Evolutionary conservation across 2,888 invertebrate species (phyloP), one percentile per base, ranked within the genome.

Genomic region (Scrobipalpa costella): DNA sequence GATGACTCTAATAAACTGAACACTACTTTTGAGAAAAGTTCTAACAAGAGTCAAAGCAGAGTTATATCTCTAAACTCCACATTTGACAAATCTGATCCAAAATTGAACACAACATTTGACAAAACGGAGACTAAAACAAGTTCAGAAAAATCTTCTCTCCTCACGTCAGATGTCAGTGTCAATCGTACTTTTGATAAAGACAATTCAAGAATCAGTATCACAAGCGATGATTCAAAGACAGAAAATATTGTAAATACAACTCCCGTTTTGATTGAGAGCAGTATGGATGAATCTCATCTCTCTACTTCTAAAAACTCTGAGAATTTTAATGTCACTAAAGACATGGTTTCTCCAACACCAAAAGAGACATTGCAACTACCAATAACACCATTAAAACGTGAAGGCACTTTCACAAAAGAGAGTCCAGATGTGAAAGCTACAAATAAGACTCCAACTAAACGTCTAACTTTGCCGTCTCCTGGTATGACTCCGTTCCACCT

Each of bases 351-450:
- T 60, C 61, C 61, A 1, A 52, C 36, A 63, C 66, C 5, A 17
- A 19, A 36, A 33, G 17, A 57, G 11, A 7, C 57, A 9, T 33
- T 55, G 33, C 55, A 55, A 57, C 27, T 62, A 9, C 67, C 73
- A 0, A 57, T 65, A 2, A 81, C 84, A 55, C 82, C 83, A 1
- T 66, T 88, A 1, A 84, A 83, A 75, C 74, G 90, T 27, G 90
- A 91, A 73, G 87, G 86, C 0, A 92, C 91, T 0, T 92, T 87
- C 55, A 90, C 88, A 0, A 90, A 86, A 70, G 88, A 90, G 0
- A 69, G 68, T 17, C 73, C 85, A 0, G 78, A n/a, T n/a, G n/a
- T n/a, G n/a, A n/a, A 78, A 33, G 67, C 72, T 6, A 27, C 62
- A 8, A 71, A 73, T 40, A 71, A 64, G 13, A 85, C 84, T 57